Evolutionary conservation across 2,113 vertebrate species (phyloP), one percentile per base, ranked within the genome.

Genomic region (Dolichotis patagonum): DNA sequence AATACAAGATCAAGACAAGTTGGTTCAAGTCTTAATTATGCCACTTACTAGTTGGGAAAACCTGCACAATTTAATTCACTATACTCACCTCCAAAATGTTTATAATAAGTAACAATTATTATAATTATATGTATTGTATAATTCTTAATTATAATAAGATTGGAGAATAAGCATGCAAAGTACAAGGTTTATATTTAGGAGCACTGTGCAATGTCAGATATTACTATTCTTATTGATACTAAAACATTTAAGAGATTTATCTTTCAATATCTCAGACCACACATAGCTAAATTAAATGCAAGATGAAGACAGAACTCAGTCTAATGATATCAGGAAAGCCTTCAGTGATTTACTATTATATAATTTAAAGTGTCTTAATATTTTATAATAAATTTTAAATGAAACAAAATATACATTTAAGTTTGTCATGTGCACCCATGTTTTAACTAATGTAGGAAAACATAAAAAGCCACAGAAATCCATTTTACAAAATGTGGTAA

Each of bases 341-440:
- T 35, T 30, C 38, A 89, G 26, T 93, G 38, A 75, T 83, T 83
- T 85, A 54, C 7, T 81, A 7, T 67, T 90, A 88, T 85, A 91
- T 91, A 90, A 86, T 92, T 69, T 17, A 67, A 91, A 93, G 46
- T 90, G 24, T 86, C 56, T 85, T 81, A 69, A 81, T 95, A 91
- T 95, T 88, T 89, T 80, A 67, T 7, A 89, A 86, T 80, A 86
- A 89, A 95, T 85, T 91, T 89, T 87, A 93, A 46, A 22, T 95
- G 73, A 84, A 58, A 81, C 24, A 26, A 83, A 77, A 85, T 83
- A 88, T 52, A 7, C 90, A 60, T 77, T 91, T 82, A 84, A 93
- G 14, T 52, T 95, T 95, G 90, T 19, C 30, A 71, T 14, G 77
- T 78, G 26, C 4, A 82, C 65, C 46, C 11, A 38, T 41, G 5